Conservation (phyloP, 2,888 invertebrate genomes). For the Tenthredo notha region DNA sequence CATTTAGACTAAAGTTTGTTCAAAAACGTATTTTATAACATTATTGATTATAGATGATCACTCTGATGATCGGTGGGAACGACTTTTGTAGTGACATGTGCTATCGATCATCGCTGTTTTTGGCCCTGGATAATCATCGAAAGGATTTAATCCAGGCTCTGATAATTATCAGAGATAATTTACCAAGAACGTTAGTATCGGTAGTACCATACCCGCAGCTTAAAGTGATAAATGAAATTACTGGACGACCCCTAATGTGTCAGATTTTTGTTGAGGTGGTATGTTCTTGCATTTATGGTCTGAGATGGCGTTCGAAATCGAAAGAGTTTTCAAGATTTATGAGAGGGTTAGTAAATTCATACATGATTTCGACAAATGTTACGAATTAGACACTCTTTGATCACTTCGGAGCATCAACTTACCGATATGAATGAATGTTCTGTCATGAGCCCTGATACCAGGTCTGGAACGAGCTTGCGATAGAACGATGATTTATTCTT, state of each 20-base stretch:
- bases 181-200: constrained; percentile 83
- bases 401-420: not conserved
- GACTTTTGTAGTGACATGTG: constrained; percentile 83
- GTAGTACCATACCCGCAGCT: constrained; percentile 80
- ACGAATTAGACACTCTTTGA: not conserved
- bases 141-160: constrained; percentile 79
- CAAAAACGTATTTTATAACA: not conserved
- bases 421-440: not conserved
- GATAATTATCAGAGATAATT: constrained; percentile 80
- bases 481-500: not conserved
- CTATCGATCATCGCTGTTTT: constrained; percentile 76
- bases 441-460: not conserved
- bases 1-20: not conserved
- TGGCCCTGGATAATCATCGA: constrained; percentile 78
- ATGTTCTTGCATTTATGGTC: constrained; percentile 82
- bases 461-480: not conserved
- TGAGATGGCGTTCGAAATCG: constrained; percentile 68
- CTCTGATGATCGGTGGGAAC: constrained; percentile 83
- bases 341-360: constrained; percentile 54
- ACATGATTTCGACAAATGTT: not conserved
- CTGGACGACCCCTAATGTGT: constrained; percentile 75
- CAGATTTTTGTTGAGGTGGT: constrained; percentile 77
- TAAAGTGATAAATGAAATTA: constrained; percentile 75
- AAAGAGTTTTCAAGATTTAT: constrained; percentile 78
- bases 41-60: constrained; percentile 81